Evolutionary conservation across 2,113 vertebrate genomes (phyloP).

Genomic region (Brachypteracias leptosomus): DNA sequence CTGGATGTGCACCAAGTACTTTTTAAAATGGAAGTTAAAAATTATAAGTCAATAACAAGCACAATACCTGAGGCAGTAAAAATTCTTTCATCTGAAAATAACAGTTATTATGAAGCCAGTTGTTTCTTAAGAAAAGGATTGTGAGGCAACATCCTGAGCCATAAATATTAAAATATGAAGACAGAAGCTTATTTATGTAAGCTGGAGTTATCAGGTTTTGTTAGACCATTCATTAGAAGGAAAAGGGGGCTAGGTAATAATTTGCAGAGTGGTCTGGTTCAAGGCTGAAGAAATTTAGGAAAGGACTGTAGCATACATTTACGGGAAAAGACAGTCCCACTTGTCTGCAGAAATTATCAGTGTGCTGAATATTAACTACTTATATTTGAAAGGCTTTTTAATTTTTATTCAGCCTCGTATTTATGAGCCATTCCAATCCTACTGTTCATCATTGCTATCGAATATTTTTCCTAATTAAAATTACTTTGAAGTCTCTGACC

Average conservation of each 20-base stretch:
- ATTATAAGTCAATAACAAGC: background rate
- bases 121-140: background rate
- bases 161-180: constrained; percentile 21
- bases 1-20: background rate
- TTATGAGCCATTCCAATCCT: background rate
- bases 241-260: background rate
- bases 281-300: background rate
- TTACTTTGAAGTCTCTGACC: constrained; percentile 55
- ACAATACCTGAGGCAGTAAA: background rate
- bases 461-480: constrained; percentile 46
- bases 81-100: constrained; percentile 6
- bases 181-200: background rate
- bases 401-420: constrained; percentile 24
- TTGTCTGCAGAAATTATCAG: background rate
- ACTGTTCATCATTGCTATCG: background rate
- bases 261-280: background rate
- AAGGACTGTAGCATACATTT: background rate
- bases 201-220: background rate
- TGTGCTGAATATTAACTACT: background rate
- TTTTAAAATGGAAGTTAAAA: background rate
- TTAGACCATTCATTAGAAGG: background rate
- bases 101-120: background rate
- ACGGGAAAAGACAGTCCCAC: background rate
- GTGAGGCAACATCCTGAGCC: background rate
- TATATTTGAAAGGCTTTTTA: constrained; percentile 17